Percentiles rank a stretch among this genome's conserved stretches.
Evolutionary conservation across 2,888 invertebrate species (phyloP).

Genomic region (Acrobasis consociella): DNA sequence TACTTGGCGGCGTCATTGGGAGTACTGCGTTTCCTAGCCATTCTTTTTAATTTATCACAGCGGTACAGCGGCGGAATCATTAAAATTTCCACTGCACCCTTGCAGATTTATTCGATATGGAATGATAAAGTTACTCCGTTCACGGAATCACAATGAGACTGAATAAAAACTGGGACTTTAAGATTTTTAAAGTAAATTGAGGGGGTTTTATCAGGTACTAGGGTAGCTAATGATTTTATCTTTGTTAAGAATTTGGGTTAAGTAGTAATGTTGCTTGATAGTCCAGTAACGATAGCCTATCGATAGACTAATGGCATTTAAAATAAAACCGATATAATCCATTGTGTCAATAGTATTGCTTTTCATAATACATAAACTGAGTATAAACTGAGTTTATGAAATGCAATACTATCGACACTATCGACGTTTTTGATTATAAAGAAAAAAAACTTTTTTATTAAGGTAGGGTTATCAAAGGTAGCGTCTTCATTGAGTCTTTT

Average conservation of each 20-base stretch:
- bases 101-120: slow-evolving; percentile 63
- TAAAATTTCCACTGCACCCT: slow-evolving; percentile 67
- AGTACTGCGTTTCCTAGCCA: slow-evolving; percentile 55
- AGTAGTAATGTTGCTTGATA: too few species aligned
- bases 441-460: too few species aligned
- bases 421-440: too few species aligned
- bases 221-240: background rate
- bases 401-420: too few species aligned
- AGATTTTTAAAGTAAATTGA: slow-evolving; percentile 26
- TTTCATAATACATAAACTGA: too few species aligned
- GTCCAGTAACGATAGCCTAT: too few species aligned
- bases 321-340: too few species aligned
- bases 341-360: too few species aligned
- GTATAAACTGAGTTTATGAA: too few species aligned
- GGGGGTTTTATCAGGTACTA: background rate
- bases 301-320: too few species aligned
- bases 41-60: slow-evolving; percentile 74
- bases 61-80: slow-evolving; percentile 66
- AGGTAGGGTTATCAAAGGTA: too few species aligned
- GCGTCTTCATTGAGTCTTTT: too few species aligned
- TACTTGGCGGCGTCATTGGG: background rate
- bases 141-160: slow-evolving; percentile 48
- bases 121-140: slow-evolving; percentile 52
- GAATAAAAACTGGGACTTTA: slow-evolving; percentile 9
- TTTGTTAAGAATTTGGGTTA: background rate